Evolutionary conservation across 2,888 invertebrate species (phyloP).

Genomic region (Diadromus collaris): DNA sequence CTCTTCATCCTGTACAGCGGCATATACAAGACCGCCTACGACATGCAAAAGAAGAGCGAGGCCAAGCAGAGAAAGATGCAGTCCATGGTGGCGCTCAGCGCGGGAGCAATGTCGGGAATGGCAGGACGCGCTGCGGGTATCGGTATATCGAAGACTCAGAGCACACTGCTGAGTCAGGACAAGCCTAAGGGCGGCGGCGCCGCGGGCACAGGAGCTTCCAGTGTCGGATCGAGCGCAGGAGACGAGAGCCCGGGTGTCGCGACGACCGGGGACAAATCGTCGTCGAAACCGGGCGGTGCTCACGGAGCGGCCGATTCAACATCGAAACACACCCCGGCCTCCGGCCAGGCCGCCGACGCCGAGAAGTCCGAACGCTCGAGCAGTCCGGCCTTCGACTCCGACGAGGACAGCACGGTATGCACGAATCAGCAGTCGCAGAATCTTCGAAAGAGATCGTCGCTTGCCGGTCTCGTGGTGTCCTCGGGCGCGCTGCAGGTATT

Average conservation of each 20-base stretch:
- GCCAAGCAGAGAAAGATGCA: constrained; percentile 98
- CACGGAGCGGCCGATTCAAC: constrained; percentile 55
- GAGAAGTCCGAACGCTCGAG: constrained; percentile 93
- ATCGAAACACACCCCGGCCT: constrained; percentile 66
- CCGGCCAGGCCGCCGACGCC: constrained; percentile 81
- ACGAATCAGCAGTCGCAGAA: constrained; percentile 74
- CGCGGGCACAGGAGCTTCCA: constrained; percentile 80
- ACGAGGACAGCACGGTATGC: constrained; percentile 90
- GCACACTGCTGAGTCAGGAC: constrained; percentile 85
- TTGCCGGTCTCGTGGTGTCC: constrained; percentile 87
- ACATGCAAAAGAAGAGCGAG: constrained; percentile 98
- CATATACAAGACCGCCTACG: constrained; percentile 98
- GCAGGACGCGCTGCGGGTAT: constrained; percentile 94
- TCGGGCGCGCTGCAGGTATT: constrained; percentile 82
- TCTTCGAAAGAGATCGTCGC: constrained; percentile 84
- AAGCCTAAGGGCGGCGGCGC: constrained; percentile 83
- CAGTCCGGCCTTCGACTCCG: constrained; percentile 96
- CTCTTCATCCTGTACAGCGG: constrained; percentile 98
- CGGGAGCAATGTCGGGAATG: constrained; percentile 95
- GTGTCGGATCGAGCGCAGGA: constrained; percentile 67
- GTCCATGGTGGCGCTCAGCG: constrained; percentile 95
- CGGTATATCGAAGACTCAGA: constrained; percentile 89
- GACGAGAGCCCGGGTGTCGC: constrained; percentile 62
- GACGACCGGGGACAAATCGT: constrained; percentile 61
- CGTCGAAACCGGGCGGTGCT: constrained; percentile 57